Evolutionary conservation across 2,113 vertebrate genomes (phyloP).

Genomic region (Coreoperca whiteheadi): DNA sequence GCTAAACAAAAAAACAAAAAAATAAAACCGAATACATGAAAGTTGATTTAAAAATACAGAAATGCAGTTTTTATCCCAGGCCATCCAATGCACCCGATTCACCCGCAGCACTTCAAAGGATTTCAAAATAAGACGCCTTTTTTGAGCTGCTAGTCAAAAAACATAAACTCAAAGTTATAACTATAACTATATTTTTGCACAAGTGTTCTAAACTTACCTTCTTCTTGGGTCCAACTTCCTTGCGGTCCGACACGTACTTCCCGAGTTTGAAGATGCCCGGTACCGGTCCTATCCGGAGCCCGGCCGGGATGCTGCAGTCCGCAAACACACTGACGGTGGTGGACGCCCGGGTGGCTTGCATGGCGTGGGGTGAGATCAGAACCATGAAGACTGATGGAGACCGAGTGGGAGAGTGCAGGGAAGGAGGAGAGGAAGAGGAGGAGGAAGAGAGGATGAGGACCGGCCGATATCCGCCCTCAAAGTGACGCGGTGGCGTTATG

Average conservation of each 20-base stretch:
- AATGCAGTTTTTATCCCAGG: not conserved
- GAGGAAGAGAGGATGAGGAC: slow-evolving; percentile 86
- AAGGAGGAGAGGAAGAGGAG: slow-evolving; percentile 57
- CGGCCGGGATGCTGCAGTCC: slow-evolving; percentile 95
- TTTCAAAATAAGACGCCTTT: not conserved
- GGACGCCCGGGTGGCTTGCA: slow-evolving; percentile 89
- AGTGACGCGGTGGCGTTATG: slow-evolving; percentile 90
- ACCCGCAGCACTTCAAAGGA: not conserved
- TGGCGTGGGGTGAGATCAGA: slow-evolving; percentile 86
- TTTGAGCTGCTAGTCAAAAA: not conserved
- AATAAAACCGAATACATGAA: not conserved
- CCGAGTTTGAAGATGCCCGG: slow-evolving; percentile 96
- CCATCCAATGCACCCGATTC: not conserved
- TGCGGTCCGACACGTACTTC: slow-evolving; percentile 97
- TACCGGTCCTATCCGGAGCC: slow-evolving; percentile 94
- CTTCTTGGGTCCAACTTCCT: slow-evolving; percentile 94
- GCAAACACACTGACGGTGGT: slow-evolving; percentile 90
- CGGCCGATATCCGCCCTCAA: slow-evolving; percentile 93
- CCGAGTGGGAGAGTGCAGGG: slow-evolving; percentile 59
- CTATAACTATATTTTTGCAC: not conserved
- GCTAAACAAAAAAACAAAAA: not conserved
- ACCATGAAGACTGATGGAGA: slow-evolving; percentile 84
- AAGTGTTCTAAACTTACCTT: slow-evolving; percentile 86
- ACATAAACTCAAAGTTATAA: not conserved
- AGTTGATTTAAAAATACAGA: not conserved